Evolutionary conservation across 2,888 invertebrate genomes (phyloP).

Genomic region (Clusia tigrina): DNA sequence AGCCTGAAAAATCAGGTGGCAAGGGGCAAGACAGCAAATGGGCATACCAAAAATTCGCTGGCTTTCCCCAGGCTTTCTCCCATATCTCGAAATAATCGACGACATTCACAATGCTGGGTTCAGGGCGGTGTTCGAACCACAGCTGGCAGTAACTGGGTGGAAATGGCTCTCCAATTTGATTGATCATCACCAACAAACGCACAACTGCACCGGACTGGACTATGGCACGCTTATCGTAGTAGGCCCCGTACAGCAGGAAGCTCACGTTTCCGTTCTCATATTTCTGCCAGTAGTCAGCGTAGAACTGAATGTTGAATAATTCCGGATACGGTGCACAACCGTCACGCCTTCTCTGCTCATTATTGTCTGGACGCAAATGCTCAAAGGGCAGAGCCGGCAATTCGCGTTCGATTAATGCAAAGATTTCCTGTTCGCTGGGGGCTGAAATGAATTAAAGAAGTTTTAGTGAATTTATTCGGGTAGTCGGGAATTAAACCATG

Average conservation of each 20-base stretch:
- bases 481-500: no score
- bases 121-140: slow-evolving; percentile 82
- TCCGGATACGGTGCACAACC: slow-evolving; percentile 74
- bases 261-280: slow-evolving; percentile 78
- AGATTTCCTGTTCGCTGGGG: background rate
- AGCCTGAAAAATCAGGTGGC: background rate
- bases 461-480: no score
- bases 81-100: slow-evolving; percentile 90
- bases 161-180: slow-evolving; percentile 75
- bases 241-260: slow-evolving; percentile 87
- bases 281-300: slow-evolving; percentile 92
- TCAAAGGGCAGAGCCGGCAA: background rate
- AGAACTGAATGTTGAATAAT: slow-evolving; percentile 64
- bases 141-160: slow-evolving; percentile 78
- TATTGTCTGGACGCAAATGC: slow-evolving; percentile 76
- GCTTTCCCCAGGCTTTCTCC: slow-evolving; percentile 87
- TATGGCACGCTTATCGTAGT: slow-evolving; percentile 79
- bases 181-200: slow-evolving; percentile 84
- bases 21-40: background rate
- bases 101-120: slow-evolving; percentile 78
- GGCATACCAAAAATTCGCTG: background rate
- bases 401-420: background rate
- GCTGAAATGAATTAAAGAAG: background rate
- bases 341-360: no score
- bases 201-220: slow-evolving; percentile 82